Percentiles rank a stretch among this genome's conserved stretches.
These are phyloP conservation scores for Loxodonta africana DNA, from an alignment of 2,113 vertebrate genomes.

Conservation along the genomic window DNA sequence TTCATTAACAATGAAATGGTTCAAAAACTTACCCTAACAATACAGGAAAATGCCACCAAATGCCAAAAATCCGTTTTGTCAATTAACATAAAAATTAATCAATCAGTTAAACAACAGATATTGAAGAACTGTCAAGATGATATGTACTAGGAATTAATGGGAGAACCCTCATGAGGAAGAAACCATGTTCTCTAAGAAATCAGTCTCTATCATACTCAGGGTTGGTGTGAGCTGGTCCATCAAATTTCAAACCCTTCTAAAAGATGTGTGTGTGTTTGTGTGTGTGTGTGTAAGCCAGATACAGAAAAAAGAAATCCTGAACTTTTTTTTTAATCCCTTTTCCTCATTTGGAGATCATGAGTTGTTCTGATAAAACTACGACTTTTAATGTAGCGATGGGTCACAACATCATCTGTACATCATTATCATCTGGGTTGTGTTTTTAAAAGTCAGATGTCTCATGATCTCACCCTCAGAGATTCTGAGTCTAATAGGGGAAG, in stretches of 20 bases:
- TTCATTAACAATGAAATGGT: neutral
- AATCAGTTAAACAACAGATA: neutral
- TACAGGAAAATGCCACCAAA: neutral
- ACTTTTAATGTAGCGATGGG: neutral
- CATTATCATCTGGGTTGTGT: neutral
- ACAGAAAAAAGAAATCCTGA: neutral
- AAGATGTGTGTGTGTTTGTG: neutral
- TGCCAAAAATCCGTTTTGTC: neutral
- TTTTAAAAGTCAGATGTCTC: neutral
- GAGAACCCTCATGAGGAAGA: neutral
- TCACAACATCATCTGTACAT: neutral
- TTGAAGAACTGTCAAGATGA: neutral
- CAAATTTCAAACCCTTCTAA: neutral
- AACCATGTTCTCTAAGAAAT: slow-evolving; percentile 17
- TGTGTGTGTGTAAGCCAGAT: neutral
- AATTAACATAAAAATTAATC: neutral
- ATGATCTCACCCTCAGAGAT: neutral
- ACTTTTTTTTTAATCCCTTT: neutral
- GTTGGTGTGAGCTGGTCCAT: neutral
- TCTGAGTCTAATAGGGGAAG: neutral
- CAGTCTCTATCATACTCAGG: neutral
- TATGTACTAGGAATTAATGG: neutral
- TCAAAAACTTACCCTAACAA: neutral
- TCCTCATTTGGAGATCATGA: slow-evolving; percentile 19
- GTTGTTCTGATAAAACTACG: neutral